Evolutionary conservation across 2,113 vertebrate species (phyloP).

Genomic region (Alexandromys fortis): DNA sequence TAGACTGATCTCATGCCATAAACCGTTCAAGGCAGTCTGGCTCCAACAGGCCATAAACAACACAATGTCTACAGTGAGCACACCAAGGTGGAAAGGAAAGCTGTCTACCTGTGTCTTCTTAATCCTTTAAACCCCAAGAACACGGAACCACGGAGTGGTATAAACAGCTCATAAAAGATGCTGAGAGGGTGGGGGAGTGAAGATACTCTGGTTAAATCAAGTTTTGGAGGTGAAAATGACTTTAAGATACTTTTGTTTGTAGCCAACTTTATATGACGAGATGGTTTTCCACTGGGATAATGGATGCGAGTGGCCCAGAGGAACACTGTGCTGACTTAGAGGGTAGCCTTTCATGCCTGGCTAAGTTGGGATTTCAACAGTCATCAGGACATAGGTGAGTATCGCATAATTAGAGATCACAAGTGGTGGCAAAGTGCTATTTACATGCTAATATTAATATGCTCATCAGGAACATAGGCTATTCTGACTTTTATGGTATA

Average conservation of each 20-base stretch:
- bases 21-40: constrained; percentile 67
- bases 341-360: background rate
- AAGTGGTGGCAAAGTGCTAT: background rate
- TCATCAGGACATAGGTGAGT: constrained; percentile 5
- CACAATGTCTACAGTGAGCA: constrained; percentile 21
- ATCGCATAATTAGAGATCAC: background rate
- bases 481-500: background rate
- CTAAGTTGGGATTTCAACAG: background rate
- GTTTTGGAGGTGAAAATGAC: constrained; percentile 86
- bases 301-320: constrained; percentile 47
- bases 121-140: constrained; percentile 81
- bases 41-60: constrained; percentile 64
- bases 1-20: background rate
- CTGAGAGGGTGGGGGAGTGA: constrained; percentile 81
- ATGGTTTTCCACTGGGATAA: constrained; percentile 49
- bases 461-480: background rate
- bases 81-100: constrained; percentile 73
- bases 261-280: constrained; percentile 81
- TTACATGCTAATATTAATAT: background rate
- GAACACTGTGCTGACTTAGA: constrained; percentile 46
- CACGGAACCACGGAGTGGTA: constrained; percentile 77
- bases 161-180: constrained; percentile 87
- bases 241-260: constrained; percentile 86
- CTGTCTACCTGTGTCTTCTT: constrained; percentile 58
- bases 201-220: constrained; percentile 79